Base-by-base conservation (phyloP, 2,797 vertebrate genomes). In the Microctenopoma lineatum region DNA sequence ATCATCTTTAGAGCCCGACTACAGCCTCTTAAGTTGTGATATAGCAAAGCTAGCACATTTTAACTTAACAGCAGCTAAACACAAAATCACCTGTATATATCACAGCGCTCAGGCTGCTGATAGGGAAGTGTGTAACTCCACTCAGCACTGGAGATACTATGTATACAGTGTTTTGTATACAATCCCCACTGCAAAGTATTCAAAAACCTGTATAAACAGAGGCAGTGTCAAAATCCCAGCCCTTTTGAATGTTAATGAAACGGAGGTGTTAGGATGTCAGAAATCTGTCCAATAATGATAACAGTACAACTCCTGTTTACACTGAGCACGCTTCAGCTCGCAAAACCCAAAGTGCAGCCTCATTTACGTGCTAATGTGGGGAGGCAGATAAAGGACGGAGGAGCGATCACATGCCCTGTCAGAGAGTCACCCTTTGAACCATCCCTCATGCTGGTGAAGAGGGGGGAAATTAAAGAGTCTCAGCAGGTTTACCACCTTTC, bases 351-450 rank as follows among this genome's bases (percentile, higher is more conserved):
- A 93, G 92, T 92, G 90, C 92, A 89, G 91, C 92, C 93, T 95
- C 93, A 95, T 95, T 94, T 94, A 94, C 93, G 93, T 94, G 94
- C 93, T 95, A 95, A 94, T 95, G 93, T 93, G 89, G 88, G 84
- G 84, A 88, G 80, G 84, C 86, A 92, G 94, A 95, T 95, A 94
- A 94, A 94, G 92, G 90, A 90, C 79, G 80, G 87, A 90, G 90
- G 90, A 92, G 89, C 90, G 91, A 95, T 94, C 92, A 93, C 91
- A 92, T 90, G 81, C 73, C 90, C 90, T 93, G 93, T 94, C 92
- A 92, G 91, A 88, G 90, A 91, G 90, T 89, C 91, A 91, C 92
- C 91, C 93, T 94, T 93, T 95, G 93, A 95, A 94, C 93, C 85
- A 84, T 88, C 87, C 87, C 88, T 93, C 91, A 90, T 84, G 90